A percentile compares a stretch with the other conserved stretches of the same genome.
These are phyloP conservation scores for Ophion slaviceki DNA, from an alignment of 2,888 invertebrate species.

Conservation along the genomic window DNA sequence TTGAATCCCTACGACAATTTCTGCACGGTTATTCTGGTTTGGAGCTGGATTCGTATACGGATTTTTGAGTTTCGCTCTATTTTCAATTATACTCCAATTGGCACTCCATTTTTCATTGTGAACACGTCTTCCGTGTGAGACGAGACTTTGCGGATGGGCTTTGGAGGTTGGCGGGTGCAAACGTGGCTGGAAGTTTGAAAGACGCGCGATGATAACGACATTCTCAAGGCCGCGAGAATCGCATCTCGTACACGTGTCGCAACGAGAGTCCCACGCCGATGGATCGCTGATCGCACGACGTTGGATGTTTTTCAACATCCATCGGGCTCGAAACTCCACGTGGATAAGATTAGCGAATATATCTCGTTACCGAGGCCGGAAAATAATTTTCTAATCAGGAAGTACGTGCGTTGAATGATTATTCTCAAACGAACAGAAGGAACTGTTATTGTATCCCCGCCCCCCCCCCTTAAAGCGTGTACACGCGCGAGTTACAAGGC, in stretches of 20 bases:
- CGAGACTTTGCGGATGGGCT: too few species aligned
- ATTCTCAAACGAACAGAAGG: conserved; percentile 38
- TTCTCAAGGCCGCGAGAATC: conserved; percentile 22
- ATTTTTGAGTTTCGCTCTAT: too few species aligned
- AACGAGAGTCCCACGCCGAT: conserved; percentile 23
- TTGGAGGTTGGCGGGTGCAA: not conserved
- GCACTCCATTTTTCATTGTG: too few species aligned
- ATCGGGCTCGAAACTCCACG: conserved; percentile 16
- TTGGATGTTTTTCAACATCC: conserved; percentile 48
- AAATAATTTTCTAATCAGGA: conserved; percentile 62
- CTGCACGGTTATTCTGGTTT: too few species aligned
- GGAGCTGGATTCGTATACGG: too few species aligned
- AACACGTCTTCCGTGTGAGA: too few species aligned
- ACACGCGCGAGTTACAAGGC: conserved; percentile 51
- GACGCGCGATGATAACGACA: not conserved
- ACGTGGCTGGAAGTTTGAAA: not conserved
- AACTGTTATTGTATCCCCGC: not conserved
- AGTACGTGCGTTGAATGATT: conserved; percentile 25
- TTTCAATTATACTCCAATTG: too few species aligned
- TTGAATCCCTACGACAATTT: too few species aligned
- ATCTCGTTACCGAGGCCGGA: conserved; percentile 54
- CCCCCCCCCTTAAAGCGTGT: not conserved
- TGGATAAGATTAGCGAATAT: conserved; percentile 1
- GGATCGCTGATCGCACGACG: conserved; percentile 8
- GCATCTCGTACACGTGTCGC: conserved; percentile 16